These are phyloP conservation scores for Argyresthia goedartella DNA, from an alignment of 2,888 invertebrate genomes.

Conservation along the genomic window DNA sequence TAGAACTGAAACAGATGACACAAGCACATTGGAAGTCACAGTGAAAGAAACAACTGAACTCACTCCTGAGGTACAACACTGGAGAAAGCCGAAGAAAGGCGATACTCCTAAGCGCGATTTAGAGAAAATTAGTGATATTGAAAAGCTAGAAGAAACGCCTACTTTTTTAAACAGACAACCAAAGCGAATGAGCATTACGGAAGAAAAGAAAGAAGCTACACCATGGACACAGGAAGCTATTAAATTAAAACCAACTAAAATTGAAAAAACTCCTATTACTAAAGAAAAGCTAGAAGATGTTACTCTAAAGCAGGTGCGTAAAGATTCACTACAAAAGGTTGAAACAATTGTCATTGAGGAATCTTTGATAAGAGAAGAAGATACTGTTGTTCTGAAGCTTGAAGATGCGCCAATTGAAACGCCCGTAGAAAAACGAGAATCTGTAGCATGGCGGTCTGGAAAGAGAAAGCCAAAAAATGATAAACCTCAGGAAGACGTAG, in stretches of 20 bases:
- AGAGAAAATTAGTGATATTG: not conserved
- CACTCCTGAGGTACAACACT: constrained; percentile 15
- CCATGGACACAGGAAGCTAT: constrained; percentile 76
- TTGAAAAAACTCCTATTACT: constrained; percentile 63
- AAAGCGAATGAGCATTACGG: constrained; percentile 12
- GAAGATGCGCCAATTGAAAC: constrained; percentile 25
- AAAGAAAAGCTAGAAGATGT: constrained; percentile 66
- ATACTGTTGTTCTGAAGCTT: constrained; percentile 65
- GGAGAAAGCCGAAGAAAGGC: too few relatives aligned
- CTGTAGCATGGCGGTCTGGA: constrained; percentile 31
- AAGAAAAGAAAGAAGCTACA: constrained; percentile 40
- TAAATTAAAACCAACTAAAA: constrained; percentile 71
- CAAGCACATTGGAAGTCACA: constrained; percentile 30
- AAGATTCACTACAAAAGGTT: constrained; percentile 42
- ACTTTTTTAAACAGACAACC: constrained; percentile 2
- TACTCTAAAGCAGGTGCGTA: constrained; percentile 40
- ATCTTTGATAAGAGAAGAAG: constrained; percentile 68
- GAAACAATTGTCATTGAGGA: constrained; percentile 59
- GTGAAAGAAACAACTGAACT: constrained; percentile 8
- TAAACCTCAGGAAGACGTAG: constrained; percentile 43
- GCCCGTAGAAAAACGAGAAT: constrained; percentile 26
- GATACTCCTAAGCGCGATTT: too few relatives aligned
- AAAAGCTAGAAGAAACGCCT: constrained; percentile 9
- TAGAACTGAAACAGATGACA: constrained; percentile 35
- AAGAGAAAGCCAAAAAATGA: constrained; percentile 20